Base-by-base conservation (phyloP, 1,140 invertebrate genomes). In the Dufourea novaeangliae region DNA sequence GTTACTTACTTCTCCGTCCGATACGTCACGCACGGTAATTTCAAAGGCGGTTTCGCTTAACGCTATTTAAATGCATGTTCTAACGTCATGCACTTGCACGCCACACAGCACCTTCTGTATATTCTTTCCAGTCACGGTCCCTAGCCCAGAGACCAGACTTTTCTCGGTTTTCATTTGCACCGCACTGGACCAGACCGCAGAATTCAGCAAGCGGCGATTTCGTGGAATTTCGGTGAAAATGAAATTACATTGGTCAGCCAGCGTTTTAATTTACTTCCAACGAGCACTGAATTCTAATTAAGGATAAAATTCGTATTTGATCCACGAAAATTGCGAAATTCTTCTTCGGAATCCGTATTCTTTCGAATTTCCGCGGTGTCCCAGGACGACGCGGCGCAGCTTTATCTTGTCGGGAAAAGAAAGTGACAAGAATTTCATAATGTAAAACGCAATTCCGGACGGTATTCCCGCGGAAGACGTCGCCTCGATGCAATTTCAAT, bases 61-160 rank as follows among this genome's bases (percentile, higher is more conserved):
- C 57, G 52, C 64, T 39, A 54, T 46, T 75, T 75, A 75, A 75
- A 75, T 68, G 63, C 63, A 32, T 27, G 63, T 52, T 39, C 64
- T 29, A 14, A 44, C 7, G 50, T 10, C 34, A 57, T n/a, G 46
- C 4, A 14, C 17, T 17, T 50, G 20, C 46, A 12, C 37, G 27
- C 61, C 50, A 44, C 52, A 52, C 37, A 10, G 27, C 46, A 17
- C 32, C 57, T 73, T 73, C 63, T 64, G 70, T 59, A 54, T 54
- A 59, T 73, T 7, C 69, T 6, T 25, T 17, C 29, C n/a, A 32
- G 57, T 64, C n/a, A n/a, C n/a, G n/a, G n/a, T n/a, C n/a, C n/a
- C n/a, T n/a, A n/a, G n/a, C n/a, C n/a, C n/a, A n/a, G n/a, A n/a
- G n/a, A n/a, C 41, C 50, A 14, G 37, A 64, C 46, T 57, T n/a